Percentiles rank a stretch among this genome's conserved stretches.
Conservation (phyloP, 1,140 invertebrate genomes). For the Drosophila mauritiana region DNA sequence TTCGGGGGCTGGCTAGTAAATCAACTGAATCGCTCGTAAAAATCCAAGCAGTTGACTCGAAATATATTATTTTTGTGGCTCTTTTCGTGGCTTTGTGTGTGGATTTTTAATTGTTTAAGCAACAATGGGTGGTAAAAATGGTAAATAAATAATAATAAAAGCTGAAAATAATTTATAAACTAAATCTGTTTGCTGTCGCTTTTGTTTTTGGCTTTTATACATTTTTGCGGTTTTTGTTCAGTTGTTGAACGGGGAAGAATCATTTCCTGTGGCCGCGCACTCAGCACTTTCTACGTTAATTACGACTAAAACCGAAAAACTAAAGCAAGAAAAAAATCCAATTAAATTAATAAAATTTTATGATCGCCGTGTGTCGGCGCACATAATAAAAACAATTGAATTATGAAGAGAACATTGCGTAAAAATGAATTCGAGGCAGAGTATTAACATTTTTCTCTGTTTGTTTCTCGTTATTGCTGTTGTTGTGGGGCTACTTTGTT, state of each 20-base stretch:
- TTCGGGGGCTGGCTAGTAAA: slow-evolving; percentile 76
- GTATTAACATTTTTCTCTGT: slow-evolving; percentile 52
- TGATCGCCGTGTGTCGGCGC: slow-evolving; percentile 50
- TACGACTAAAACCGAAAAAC: slow-evolving; percentile 36
- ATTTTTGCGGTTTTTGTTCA: slow-evolving; percentile 10
- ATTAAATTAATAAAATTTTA: slow-evolving; percentile 79
- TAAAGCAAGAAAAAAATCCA: slow-evolving; percentile 63
- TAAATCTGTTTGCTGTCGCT: slow-evolving; percentile 46
- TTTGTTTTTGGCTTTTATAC: slow-evolving; percentile 6
- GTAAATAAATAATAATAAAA: slow-evolving; percentile 80
- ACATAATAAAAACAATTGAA: slow-evolving; percentile 77
- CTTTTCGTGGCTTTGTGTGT: slow-evolving; percentile 37
- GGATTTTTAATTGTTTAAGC: slow-evolving; percentile 76
- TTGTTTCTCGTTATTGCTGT: slow-evolving; percentile 22
- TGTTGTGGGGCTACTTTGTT: slow-evolving; percentile 55
- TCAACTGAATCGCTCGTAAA: slow-evolving; percentile 81
- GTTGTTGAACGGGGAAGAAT: slow-evolving; percentile 30
- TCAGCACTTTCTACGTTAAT: slow-evolving; percentile 66
- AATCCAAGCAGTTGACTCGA: slow-evolving; percentile 65
- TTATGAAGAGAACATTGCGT: slow-evolving; percentile 74
- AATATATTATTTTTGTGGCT: slow-evolving; percentile 51
- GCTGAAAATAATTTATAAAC: slow-evolving; percentile 67
- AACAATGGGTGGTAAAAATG: slow-evolving; percentile 83
- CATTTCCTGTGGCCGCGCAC: slow-evolving; percentile 63
- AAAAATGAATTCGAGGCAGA: slow-evolving; percentile 47